Evolutionary conservation across 1,140 invertebrate genomes (phyloP).

Genomic region (Nasonia longicornis): DNA sequence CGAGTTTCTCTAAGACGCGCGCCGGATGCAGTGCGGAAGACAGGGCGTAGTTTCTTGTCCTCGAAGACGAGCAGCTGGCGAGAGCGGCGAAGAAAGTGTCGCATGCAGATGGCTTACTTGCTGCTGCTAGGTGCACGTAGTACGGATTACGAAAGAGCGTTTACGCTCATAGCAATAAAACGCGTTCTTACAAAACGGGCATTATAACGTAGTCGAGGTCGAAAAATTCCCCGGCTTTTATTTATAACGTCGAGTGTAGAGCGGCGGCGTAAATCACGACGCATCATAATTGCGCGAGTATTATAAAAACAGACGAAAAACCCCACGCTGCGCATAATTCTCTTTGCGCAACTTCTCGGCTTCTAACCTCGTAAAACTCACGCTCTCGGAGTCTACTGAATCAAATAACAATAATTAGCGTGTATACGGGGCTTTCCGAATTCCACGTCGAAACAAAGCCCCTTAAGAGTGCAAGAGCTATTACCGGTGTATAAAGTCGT

Average conservation of each 20-base stretch:
- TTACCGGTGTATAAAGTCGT: constrained; percentile 54
- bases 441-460: constrained; percentile 43
- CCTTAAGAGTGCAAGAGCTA: constrained; percentile 47
- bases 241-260: not conserved
- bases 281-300: not conserved
- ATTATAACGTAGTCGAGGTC: not conserved
- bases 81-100: not conserved
- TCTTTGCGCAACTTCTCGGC: not conserved
- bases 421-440: constrained; percentile 6
- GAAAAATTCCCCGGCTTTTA: not conserved
- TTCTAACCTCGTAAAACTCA: constrained; percentile 20
- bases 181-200: not conserved
- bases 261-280: not conserved
- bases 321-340: not conserved
- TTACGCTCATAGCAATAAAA: not conserved
- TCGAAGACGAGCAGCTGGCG: not conserved
- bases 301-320: not conserved
- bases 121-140: not conserved
- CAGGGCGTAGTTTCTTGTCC: not conserved
- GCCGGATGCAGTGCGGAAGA: not conserved
- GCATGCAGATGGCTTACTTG: not conserved
- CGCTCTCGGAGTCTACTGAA: constrained; percentile 44
- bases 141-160: not conserved
- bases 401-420: constrained; percentile 60
- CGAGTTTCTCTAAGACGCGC: constrained; percentile 19